Conservation (phyloP, 2,888 invertebrate genomes). For the Perizoma affinitatum region DNA sequence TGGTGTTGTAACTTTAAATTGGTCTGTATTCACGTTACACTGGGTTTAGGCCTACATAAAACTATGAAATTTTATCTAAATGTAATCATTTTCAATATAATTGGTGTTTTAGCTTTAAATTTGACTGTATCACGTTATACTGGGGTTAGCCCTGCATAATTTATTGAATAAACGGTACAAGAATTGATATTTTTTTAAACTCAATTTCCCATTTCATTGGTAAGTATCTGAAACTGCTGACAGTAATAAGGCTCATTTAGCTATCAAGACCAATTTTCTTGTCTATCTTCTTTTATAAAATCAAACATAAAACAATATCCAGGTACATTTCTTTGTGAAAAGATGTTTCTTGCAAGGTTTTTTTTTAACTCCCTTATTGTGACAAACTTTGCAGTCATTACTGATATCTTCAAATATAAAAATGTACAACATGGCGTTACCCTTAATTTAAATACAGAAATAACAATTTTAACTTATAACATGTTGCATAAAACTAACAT, state of each 20-base stretch:
- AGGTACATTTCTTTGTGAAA: slow-evolving; percentile 1
- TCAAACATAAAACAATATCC: background rate
- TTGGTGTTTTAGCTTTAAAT: slow-evolving; percentile 28
- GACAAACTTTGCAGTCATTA: slow-evolving; percentile 33
- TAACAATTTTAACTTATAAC: slow-evolving; percentile 48
- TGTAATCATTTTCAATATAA: slow-evolving; percentile 19
- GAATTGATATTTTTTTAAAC: slow-evolving; percentile 8
- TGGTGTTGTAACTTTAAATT: too few species aligned
- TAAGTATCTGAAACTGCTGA: slow-evolving; percentile 48
- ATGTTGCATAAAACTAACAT: slow-evolving; percentile 49
- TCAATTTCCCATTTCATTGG: background rate
- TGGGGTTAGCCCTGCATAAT: slow-evolving; percentile 28
- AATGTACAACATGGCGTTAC: slow-evolving; percentile 54
- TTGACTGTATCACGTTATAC: slow-evolving; percentile 15
- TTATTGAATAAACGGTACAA: slow-evolving; percentile 37
- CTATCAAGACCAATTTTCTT: slow-evolving; percentile 37
- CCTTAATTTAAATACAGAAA: slow-evolving; percentile 38
- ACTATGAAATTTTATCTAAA: slow-evolving; percentile 11
- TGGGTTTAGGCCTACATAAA: too few species aligned
- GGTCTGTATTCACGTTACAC: too few species aligned
- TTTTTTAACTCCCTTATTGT: slow-evolving; percentile 27
- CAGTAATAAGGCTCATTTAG: slow-evolving; percentile 52
- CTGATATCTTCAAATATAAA: slow-evolving; percentile 62
- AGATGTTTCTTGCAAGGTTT: slow-evolving; percentile 25
- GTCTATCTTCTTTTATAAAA: slow-evolving; percentile 13